These are phyloP conservation scores for Heliocidaris tuberculata DNA, from an alignment of 35 echinoderm and acorn worm species.

Conservation along the genomic window DNA sequence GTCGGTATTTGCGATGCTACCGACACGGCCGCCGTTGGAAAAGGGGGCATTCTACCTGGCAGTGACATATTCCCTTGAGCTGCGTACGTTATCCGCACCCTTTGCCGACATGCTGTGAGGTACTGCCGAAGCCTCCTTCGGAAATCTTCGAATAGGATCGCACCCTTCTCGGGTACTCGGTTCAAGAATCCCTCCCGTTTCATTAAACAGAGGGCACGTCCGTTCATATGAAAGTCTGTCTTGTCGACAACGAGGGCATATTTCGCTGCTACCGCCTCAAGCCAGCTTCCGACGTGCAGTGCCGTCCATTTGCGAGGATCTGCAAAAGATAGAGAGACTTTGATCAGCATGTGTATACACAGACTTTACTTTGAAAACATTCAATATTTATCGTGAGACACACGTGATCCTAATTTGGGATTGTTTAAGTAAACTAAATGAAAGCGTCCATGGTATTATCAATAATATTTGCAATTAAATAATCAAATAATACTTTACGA, in stretches of 20 bases:
- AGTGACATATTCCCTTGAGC: background rate
- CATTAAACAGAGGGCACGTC: slow-evolving; percentile 60
- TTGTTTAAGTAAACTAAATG: too few species aligned
- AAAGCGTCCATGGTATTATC: too few species aligned
- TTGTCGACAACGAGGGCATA: slow-evolving; percentile 41
- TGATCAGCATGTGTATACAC: background rate
- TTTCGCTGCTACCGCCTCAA: slow-evolving; percentile 44
- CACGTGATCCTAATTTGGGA: too few species aligned
- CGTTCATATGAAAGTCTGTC: slow-evolving; percentile 63
- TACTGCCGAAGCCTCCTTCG: slow-evolving; percentile 48
- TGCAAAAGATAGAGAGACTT: slow-evolving; percentile 21
- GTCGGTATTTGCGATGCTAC: background rate
- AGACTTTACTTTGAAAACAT: background rate
- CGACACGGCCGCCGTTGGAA: background rate
- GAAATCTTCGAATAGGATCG: slow-evolving; percentile 64
- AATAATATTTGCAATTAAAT: too few species aligned
- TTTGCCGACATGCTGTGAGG: slow-evolving; percentile 36
- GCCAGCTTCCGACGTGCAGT: slow-evolving; percentile 52
- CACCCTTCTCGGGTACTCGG: slow-evolving; percentile 50
- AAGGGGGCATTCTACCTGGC: background rate
- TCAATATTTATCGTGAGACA: too few species aligned
- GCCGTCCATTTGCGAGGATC: slow-evolving; percentile 66
- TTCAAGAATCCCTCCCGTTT: slow-evolving; percentile 53
- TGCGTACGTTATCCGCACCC: slow-evolving; percentile 7
- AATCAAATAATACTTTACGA: too few species aligned